Base-by-base conservation (phyloP, 1,140 invertebrate genomes). In the Oryctes rhinoceros region DNA sequence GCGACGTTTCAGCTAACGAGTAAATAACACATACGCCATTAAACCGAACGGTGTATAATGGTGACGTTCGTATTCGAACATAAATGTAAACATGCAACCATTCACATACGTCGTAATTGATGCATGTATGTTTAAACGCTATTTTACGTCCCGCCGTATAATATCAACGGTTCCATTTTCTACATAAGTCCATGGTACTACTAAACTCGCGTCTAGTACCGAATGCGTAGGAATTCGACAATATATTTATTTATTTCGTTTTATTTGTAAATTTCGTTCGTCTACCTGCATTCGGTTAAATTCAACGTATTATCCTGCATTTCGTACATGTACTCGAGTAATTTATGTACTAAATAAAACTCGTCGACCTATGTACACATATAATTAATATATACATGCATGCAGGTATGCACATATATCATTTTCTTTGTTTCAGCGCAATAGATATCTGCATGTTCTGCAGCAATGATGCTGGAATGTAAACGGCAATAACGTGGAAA, bases 61-160 rank as follows among this genome's bases (percentile, higher is more conserved):
- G 13, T 18, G 53, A 7, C 53, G 15, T 18, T 59, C 13, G 53
- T 15, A 59, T 59, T 59, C 15, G 53, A 18, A 59, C n/a, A 18
- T 18, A 59, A 35, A 71, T 24, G 20, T 71, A 71, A 71, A 30
- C 35, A 37, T 30, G 65, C 65, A 39, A 44, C 39, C 39, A 71
- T 71, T 35, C 65, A 37, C 20, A 71, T 71, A 30, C n/a, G 24
- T 71, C 65, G 65, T 71, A 71, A 71, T 71, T 71, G 65, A 71
- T 15, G 65, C 65, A 71, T 71, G 65, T 71, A 71, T 71, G 35
- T 71, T 71, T 71, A 71, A 71, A 71, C 35, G 24, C 65, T 71
- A 71, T 71, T 71, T 71, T 71, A 37, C 65, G 24, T 37, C 6
- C 24, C 35, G 9, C 65, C 53, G n/a, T 59, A n/a, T 59, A n/a